A percentile compares a stretch with the other conserved stretches of the same genome.
These are phyloP conservation scores for Heteronetta atricapilla DNA, from an alignment of 2,113 vertebrate species.

Conservation along the genomic window DNA sequence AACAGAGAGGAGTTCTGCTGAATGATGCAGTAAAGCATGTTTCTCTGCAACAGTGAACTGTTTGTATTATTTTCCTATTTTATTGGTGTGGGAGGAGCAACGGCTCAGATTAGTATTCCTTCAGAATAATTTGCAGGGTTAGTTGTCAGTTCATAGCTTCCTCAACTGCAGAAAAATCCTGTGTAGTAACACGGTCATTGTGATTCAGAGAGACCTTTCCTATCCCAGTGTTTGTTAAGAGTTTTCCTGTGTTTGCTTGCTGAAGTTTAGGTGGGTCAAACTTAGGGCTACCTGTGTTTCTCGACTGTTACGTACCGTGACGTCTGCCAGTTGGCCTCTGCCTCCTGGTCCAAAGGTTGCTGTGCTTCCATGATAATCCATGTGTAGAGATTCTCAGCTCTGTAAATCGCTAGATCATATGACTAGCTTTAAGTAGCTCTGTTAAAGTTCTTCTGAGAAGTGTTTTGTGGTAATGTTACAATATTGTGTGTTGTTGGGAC, in stretches of 20 bases:
- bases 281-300: background rate
- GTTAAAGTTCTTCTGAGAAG: background rate
- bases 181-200: background rate
- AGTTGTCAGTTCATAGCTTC: background rate
- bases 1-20: background rate
- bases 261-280: background rate
- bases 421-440: background rate
- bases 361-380: background rate
- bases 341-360: constrained; percentile 35
- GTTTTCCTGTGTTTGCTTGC: background rate
- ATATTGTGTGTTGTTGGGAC: background rate
- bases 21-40: background rate
- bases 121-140: constrained; percentile 2
- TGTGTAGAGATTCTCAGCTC: background rate
- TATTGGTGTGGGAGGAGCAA: constrained; percentile 27
- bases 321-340: background rate
- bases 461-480: background rate
- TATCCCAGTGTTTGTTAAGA: background rate
- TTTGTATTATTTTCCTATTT: background rate
- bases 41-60: constrained; percentile 11
- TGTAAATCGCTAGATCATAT: background rate
- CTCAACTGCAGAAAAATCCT: background rate
- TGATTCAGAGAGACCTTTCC: background rate
- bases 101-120: background rate
- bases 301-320: background rate